Conservation (phyloP, 2,888 invertebrate species). For the Tenthredo scrophulariae region DNA sequence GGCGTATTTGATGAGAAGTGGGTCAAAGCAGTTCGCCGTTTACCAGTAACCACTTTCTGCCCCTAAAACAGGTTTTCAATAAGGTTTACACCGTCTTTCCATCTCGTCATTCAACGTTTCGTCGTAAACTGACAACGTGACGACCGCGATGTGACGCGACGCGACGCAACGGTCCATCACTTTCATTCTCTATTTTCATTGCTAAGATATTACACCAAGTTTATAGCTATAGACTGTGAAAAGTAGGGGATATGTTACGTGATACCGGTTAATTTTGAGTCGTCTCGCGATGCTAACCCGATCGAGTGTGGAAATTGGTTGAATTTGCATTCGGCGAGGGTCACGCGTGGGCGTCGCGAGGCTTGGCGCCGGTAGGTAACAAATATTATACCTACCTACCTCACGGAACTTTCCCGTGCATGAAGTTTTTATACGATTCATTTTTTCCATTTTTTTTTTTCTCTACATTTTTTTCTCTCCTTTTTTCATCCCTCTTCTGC, state of each 20-base stretch:
- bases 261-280: constrained; percentile 42
- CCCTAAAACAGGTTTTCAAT: constrained; percentile 37
- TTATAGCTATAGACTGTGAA: background rate
- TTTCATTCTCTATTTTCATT: constrained; percentile 4
- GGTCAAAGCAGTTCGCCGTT: constrained; percentile 20
- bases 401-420: constrained; percentile 42
- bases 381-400: constrained; percentile 7
- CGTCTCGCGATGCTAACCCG: constrained; percentile 36
- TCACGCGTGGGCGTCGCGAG: constrained; percentile 49
- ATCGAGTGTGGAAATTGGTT: constrained; percentile 51
- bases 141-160: background rate
- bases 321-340: constrained; percentile 50
- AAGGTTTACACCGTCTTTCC: background rate
- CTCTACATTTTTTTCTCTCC: constrained; percentile 48
- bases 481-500: background rate
- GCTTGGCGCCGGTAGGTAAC: constrained; percentile 49
- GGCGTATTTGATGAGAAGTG: constrained; percentile 46
- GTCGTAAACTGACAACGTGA: constrained; percentile 7
- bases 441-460: constrained; percentile 6
- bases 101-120: constrained; percentile 12
- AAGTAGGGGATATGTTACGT: constrained; percentile 25
- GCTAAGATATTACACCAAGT: background rate
- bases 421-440: constrained; percentile 11
- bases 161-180: background rate
- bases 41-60: constrained; percentile 10